A percentile compares a stretch with the other conserved stretches of the same genome.
Conservation (phyloP, 2,113 vertebrate species). For the Pedetes capensis region DNA sequence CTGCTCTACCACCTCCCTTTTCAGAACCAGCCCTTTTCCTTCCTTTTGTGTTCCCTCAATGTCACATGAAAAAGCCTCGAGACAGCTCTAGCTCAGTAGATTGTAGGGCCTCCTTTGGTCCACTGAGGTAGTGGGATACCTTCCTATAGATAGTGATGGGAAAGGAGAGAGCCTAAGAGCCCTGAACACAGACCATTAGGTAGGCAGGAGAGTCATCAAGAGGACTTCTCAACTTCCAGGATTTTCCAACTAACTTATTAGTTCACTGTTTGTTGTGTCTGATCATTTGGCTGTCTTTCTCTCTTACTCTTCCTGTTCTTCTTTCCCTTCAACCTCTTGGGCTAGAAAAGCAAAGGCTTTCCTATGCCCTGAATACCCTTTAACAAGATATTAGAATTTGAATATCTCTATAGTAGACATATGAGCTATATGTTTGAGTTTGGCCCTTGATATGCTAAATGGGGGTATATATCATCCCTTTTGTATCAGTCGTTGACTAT, state of each 20-base stretch:
- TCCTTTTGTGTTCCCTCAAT: neutral
- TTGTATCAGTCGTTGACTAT: too few species aligned
- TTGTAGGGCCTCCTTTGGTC: neutral
- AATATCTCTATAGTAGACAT: neutral
- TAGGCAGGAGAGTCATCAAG: neutral
- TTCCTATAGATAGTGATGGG: accelerated
- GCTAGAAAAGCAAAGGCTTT: neutral
- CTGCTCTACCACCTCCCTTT: neutral
- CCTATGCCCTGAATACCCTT: neutral
- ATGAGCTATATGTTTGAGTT: neutral
- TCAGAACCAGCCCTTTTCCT: neutral
- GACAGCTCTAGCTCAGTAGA: neutral
- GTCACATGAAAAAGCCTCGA: neutral
- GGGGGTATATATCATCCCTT: neutral
- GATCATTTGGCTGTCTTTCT: neutral
- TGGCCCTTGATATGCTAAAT: neutral
- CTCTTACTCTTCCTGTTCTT: neutral
- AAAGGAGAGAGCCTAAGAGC: too few species aligned
- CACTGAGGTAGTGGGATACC: accelerated
- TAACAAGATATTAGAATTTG: too few species aligned
- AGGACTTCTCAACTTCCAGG: neutral
- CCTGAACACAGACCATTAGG: neutral
- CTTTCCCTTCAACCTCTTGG: neutral
- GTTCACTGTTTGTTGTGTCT: accelerated
- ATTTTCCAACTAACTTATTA: neutral